These are phyloP conservation scores for Peromyscus polionotus DNA, from an alignment of 2,113 vertebrate species.

Conservation along the genomic window DNA sequence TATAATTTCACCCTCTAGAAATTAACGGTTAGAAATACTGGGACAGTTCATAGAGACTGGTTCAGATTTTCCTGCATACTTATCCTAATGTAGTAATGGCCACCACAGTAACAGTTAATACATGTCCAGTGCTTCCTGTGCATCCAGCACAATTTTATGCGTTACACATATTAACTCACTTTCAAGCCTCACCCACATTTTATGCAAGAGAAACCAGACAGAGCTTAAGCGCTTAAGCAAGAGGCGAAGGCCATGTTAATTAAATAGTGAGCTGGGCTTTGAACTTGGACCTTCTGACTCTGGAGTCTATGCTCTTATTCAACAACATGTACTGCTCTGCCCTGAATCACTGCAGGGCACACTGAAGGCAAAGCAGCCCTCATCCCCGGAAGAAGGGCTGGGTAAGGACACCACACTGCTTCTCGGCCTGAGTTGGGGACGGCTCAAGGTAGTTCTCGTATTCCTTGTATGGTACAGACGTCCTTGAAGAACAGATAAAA, in stretches of 20 bases:
- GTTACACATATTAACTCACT: neutral
- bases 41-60: neutral
- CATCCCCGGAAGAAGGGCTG: neutral
- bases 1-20: slow-evolving; percentile 24
- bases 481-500: slow-evolving; percentile 17
- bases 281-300: neutral
- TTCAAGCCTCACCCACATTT: slow-evolving; percentile 2
- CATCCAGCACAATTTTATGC: neutral
- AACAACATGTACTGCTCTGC: neutral
- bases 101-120: neutral
- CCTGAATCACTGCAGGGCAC: neutral
- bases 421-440: neutral
- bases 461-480: neutral
- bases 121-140: neutral
- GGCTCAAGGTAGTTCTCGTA: neutral
- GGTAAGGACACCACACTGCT: neutral
- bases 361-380: neutral
- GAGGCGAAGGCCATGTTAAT: neutral
- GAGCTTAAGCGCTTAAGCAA: slow-evolving; percentile 26
- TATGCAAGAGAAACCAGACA: slow-evolving; percentile 46
- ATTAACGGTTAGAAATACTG: slow-evolving; percentile 13
- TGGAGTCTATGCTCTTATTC: neutral
- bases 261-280: neutral
- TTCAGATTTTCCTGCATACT: neutral
- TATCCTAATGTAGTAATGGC: neutral